These are phyloP conservation scores for Labroides dimidiatus DNA, from an alignment of 2,797 vertebrate species.

Conservation along the genomic window DNA sequence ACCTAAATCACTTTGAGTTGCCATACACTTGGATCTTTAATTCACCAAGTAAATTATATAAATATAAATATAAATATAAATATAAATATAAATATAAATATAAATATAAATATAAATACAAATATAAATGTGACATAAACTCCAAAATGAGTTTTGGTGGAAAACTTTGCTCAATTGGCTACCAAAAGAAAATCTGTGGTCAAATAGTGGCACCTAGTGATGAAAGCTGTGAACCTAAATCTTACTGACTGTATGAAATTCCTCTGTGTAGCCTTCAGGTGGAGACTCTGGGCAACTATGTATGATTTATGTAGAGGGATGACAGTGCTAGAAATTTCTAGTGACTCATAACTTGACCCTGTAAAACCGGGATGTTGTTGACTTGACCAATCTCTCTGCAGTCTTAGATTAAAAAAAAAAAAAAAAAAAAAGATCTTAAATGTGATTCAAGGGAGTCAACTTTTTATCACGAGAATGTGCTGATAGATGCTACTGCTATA, in stretches of 20 bases:
- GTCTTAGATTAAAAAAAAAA: too few relatives aligned
- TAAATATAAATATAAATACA: too few relatives aligned
- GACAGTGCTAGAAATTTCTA: conserved; percentile 51
- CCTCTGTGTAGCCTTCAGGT: conserved; percentile 30
- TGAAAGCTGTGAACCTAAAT: background rate
- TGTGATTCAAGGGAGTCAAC: too few relatives aligned
- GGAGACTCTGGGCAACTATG: conserved; percentile 45
- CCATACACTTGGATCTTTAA: too few relatives aligned
- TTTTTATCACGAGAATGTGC: background rate
- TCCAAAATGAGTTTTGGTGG: too few relatives aligned
- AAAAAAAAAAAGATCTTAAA: background rate
- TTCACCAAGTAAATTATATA: too few relatives aligned
- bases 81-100: too few relatives aligned
- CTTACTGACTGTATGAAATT: conserved; percentile 12
- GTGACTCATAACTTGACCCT: conserved; percentile 6
- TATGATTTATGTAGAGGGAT: conserved; percentile 10
- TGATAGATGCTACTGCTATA: background rate
- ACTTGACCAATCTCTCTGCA: background rate
- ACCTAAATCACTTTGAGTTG: too few relatives aligned
- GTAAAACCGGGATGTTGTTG: background rate
- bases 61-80: too few relatives aligned
- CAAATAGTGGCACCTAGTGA: conserved; percentile 11
- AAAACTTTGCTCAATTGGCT: too few relatives aligned
- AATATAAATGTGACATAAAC: too few relatives aligned
- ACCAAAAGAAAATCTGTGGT: background rate